A percentile compares a stretch with the other conserved stretches of the same genome.
Conservation (phyloP, 37 sponge, comb jelly and placozoan species). For the Spongia lamella region DNA sequence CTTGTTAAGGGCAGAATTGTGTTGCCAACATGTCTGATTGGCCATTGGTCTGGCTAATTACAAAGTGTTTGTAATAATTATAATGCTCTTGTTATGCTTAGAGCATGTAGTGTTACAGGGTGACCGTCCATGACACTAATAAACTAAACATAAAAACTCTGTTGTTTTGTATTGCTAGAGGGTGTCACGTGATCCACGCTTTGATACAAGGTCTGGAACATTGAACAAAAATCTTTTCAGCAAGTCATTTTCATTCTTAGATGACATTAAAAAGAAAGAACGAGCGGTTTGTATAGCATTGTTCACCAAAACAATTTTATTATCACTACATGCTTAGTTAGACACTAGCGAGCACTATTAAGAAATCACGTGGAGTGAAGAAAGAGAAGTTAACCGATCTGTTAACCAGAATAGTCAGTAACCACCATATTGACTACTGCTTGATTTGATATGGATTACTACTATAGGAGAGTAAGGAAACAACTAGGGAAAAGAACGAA, state of each 20-base stretch:
- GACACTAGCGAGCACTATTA: slow-evolving; percentile 9
- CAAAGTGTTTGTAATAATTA: too few relatives aligned
- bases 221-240: slow-evolving; percentile 68
- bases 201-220: slow-evolving; percentile 67
- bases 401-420: slow-evolving; percentile 57
- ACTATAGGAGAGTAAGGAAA: slow-evolving; percentile 52
- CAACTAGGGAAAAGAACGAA: slow-evolving; percentile 23
- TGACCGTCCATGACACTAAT: too few relatives aligned
- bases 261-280: slow-evolving; percentile 61
- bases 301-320: too few relatives aligned
- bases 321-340: too few relatives aligned
- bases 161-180: not conserved
- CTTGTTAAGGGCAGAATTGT: too few relatives aligned
- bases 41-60: too few relatives aligned
- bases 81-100: too few relatives aligned
- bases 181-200: slow-evolving; percentile 68
- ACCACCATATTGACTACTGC: not conserved
- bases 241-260: slow-evolving; percentile 73
- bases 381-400: slow-evolving; percentile 36
- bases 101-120: too few relatives aligned
- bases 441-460: not conserved
- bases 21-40: too few relatives aligned
- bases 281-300: slow-evolving; percentile 16
- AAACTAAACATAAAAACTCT: too few relatives aligned
- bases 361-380: slow-evolving; percentile 13